Base-by-base conservation (phyloP, 2,797 vertebrate genomes). In the Austrolebias charrua region DNA sequence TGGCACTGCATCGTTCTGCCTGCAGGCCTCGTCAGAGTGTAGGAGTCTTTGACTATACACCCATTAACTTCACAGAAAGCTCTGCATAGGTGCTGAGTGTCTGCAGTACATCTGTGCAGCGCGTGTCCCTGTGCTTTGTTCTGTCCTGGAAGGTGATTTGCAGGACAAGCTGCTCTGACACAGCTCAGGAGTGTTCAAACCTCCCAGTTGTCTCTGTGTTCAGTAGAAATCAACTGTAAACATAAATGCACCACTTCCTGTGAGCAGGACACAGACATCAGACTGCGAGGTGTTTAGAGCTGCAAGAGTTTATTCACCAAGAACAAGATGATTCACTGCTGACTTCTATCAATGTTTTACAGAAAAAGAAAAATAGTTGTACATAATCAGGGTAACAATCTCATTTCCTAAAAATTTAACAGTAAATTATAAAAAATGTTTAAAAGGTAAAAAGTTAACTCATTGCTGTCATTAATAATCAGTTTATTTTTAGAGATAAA, bases 241-340 rank as follows among this genome's bases (percentile, higher is more conserved):
- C 56, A 71, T 70, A 64, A 80, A 74, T 57, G 67, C 67, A 66
- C 70, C 78, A 77, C 66, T 77, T 81, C 63, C 63, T 77, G 68
- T 73, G 71, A 53, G 76, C 75, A 49, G 81, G 74, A 78, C 63
- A 77, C 52, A 54, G 68, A 63, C 46, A 73, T 51, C 75, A 84
- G 66, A 78, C 74, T 66, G 50, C 63, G 66, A 81, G 65, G 76
- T 79, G 79, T 84, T 77, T 19, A 69, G 71, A 79, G 68, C 71
- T 73, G 60, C 50, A 60, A 75, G 71, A 73, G 61, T 69, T 52
- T 24, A 60, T 63, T 62, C 79, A 69, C 73, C 79, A 49, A 46
- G 69, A 66, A 62, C 58, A 31, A 54, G 58, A 81, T 80, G 69
- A 80, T 59, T 80, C 76, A 78, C 62, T 38, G 63, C 49, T 73